Evolutionary conservation across 1,140 invertebrate genomes (phyloP).

Genomic region (Drosophila funebris): DNA sequence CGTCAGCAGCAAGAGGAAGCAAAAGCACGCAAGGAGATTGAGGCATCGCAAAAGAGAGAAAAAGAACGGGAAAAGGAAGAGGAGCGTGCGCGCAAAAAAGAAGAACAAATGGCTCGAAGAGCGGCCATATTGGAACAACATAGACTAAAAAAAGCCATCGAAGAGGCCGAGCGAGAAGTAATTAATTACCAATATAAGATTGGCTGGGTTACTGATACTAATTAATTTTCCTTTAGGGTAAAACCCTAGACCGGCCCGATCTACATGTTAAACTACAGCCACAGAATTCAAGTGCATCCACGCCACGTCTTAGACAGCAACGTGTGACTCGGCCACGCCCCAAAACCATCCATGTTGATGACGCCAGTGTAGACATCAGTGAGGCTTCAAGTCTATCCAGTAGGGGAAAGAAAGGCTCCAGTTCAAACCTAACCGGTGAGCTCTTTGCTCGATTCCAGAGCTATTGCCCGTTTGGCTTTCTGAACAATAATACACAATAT

Average conservation of each 20-base stretch:
- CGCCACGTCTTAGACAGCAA: constrained; percentile 87
- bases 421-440: constrained; percentile 91
- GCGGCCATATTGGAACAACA: constrained; percentile 96
- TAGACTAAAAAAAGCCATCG: constrained; percentile 96
- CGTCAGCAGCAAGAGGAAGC: constrained; percentile 95
- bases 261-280: constrained; percentile 85
- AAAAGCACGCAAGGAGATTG: constrained; percentile 92
- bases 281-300: constrained; percentile 74
- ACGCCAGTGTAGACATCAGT: constrained; percentile 89
- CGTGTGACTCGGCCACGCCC: constrained; percentile 88
- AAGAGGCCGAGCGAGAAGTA: constrained; percentile 95
- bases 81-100: constrained; percentile 92
- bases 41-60: constrained; percentile 90
- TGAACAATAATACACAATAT: background rate
- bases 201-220: background rate
- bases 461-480: background rate
- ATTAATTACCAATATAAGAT: too few relatives aligned
- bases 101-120: constrained; percentile 94
- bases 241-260: constrained; percentile 89
- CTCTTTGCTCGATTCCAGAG: background rate
- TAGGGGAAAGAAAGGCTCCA: constrained; percentile 91
- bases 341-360: constrained; percentile 94
- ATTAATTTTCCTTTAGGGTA: constrained; percentile 85
- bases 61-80: constrained; percentile 93
- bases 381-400: constrained; percentile 90